phyloP scores from a whole-genome alignment of 2,113 vertebrate genomes.

The Tetraodon nigroviridis region DNA sequence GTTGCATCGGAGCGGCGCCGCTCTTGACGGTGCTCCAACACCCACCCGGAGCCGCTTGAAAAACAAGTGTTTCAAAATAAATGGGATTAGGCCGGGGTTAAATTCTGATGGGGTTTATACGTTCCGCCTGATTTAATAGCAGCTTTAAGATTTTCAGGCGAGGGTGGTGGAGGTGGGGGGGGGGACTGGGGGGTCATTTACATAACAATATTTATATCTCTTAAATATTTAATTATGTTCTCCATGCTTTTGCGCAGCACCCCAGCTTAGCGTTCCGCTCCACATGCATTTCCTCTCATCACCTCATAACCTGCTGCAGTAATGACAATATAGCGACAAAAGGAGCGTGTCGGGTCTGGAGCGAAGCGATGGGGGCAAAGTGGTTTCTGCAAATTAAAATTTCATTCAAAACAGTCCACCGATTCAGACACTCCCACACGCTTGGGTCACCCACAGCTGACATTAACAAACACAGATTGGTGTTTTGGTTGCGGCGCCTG shows the following conservation, averaged over 20 bases:
- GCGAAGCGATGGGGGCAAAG: conserved; percentile 47
- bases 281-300: conserved; percentile 50
- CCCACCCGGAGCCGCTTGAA: conserved; percentile 41
- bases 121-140: conserved; percentile 53
- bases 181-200: conserved; percentile 43
- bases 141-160: conserved; percentile 49
- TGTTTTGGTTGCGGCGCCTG: conserved; percentile 49
- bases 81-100: conserved; percentile 58
- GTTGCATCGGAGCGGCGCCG: conserved; percentile 46
- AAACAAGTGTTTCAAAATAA: conserved; percentile 61
- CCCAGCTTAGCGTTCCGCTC: conserved; percentile 27
- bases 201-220: conserved; percentile 60
- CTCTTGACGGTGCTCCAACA: conserved; percentile 46
- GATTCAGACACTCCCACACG: conserved; percentile 62
- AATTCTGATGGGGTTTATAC: conserved; percentile 54
- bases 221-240: conserved; percentile 50
- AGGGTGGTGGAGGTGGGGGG: too few relatives aligned
- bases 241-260: conserved; percentile 40
- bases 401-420: conserved; percentile 65
- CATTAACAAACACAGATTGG: conserved; percentile 50
- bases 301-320: conserved; percentile 67
- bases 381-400: conserved; percentile 62
- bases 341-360: conserved; percentile 36
- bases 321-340: conserved; percentile 65
- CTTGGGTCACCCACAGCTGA: conserved; percentile 65